phyloP scores from a whole-genome alignment of 2,113 vertebrate species.

The Psilopogon haemacephalus region DNA sequence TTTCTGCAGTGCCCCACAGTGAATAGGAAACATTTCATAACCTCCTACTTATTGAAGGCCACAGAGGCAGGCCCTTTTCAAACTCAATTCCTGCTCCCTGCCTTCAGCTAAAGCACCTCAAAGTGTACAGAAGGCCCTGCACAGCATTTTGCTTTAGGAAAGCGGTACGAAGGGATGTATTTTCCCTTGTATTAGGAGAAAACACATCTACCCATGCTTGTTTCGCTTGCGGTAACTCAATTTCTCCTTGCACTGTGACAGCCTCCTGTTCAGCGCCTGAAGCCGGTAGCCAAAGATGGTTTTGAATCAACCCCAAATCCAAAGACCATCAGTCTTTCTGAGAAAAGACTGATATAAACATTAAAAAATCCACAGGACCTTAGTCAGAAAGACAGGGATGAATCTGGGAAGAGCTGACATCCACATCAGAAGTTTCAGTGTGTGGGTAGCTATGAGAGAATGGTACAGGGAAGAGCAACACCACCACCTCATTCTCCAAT shows the following conservation, averaged over 20 bases:
- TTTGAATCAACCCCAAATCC: neutral
- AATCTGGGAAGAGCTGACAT: neutral
- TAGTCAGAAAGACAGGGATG: neutral
- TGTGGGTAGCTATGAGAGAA: neutral
- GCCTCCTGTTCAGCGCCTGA: neutral
- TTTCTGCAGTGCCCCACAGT: neutral
- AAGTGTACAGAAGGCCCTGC: neutral
- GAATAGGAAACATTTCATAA: neutral
- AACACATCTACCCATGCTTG: constrained; percentile 7
- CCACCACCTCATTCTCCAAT: neutral
- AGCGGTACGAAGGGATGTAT: neutral
- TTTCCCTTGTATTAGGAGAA: constrained; percentile 14
- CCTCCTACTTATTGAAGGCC: neutral
- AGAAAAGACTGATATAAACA: neutral
- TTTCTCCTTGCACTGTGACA: neutral
- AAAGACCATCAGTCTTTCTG: neutral
- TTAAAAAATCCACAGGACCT: neutral
- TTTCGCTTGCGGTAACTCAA: constrained; percentile 15
- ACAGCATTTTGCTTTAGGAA: constrained; percentile 5
- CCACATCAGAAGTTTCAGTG: neutral
- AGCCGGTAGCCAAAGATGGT: neutral
- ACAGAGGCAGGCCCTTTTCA: neutral
- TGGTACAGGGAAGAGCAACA: neutral
- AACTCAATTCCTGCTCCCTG: neutral
- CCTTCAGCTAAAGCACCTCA: neutral